Percentiles rank a stretch among this genome's conserved stretches.
Evolutionary conservation across 2,888 invertebrate species (phyloP).

Genomic region (Pheosia gnoma): DNA sequence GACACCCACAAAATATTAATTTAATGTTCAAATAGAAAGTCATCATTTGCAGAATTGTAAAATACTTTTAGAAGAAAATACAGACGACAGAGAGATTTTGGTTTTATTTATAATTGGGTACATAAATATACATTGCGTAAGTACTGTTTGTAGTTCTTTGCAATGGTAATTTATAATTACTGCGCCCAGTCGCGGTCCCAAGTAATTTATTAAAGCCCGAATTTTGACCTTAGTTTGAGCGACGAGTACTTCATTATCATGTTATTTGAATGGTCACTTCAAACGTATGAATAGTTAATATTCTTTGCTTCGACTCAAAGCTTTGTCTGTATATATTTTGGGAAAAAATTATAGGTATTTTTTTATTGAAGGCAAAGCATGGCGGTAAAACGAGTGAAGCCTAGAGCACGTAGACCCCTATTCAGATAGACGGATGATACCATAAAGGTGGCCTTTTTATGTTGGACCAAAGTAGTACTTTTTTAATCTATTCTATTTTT

Average conservation of each 20-base stretch:
- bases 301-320: neutral
- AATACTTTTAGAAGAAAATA: neutral
- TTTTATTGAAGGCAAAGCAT: too few relatives aligned
- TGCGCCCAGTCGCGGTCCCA: slow-evolving; percentile 10
- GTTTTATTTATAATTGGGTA: neutral
- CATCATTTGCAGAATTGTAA: too few relatives aligned
- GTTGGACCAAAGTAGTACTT: too few relatives aligned
- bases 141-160: slow-evolving; percentile 38
- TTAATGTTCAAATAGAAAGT: too few relatives aligned
- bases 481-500: too few relatives aligned
- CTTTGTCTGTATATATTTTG: neutral
- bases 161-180: slow-evolving; percentile 50
- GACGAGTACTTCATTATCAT: slow-evolving; percentile 2
- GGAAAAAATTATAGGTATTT: too few relatives aligned
- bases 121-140: neutral
- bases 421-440: too few relatives aligned
- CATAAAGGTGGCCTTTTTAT: too few relatives aligned
- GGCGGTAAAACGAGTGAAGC: too few relatives aligned
- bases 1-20: too few relatives aligned
- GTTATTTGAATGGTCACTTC: slow-evolving; percentile 5
- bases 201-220: slow-evolving; percentile 6
- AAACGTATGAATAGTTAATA: slow-evolving; percentile 1
- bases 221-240: neutral
- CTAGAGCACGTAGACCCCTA: too few relatives aligned
- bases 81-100: neutral